Percentiles rank a stretch among this genome's conserved stretches.
Conservation (phyloP, 2,888 invertebrate species). For the Cheiracanthium punctorium region DNA sequence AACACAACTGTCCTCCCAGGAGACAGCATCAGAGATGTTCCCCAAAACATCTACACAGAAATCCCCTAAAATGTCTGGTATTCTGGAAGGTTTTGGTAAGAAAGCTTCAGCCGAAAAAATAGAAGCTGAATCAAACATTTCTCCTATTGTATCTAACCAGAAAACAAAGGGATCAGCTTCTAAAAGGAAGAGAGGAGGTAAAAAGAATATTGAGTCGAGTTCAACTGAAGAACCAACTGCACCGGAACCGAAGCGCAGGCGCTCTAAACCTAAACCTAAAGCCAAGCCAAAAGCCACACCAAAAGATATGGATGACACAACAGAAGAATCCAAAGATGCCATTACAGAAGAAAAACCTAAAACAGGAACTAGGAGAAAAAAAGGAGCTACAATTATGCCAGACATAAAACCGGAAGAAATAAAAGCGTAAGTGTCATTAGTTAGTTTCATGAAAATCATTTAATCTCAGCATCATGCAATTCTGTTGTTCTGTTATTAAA, state of each 20-base stretch:
- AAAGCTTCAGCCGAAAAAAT: background rate
- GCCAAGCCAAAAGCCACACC: background rate
- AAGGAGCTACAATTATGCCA: background rate
- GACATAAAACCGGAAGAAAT: background rate
- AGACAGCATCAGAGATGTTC: background rate
- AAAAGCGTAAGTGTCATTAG: background rate
- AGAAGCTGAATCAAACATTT: background rate
- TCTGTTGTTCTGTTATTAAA: no score
- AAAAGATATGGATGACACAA: background rate
- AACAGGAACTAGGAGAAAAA: constrained; percentile 24
- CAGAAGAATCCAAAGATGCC: background rate
- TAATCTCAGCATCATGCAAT: no score
- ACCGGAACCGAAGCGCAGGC: no score
- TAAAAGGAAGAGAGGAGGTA: background rate
- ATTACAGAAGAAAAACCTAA: background rate
- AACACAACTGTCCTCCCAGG: constrained; percentile 20
- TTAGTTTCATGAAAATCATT: no score
- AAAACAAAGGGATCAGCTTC: background rate
- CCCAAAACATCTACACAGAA: constrained; percentile 57
- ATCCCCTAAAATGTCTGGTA: constrained; percentile 13
- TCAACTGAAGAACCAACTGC: background rate
- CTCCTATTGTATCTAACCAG: constrained; percentile 16
- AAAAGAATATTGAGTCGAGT: background rate
- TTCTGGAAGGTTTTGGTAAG: background rate
- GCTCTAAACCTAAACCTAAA: background rate